phyloP scores from a whole-genome alignment of 2,888 invertebrate genomes.

The Panzeria rudis region DNA sequence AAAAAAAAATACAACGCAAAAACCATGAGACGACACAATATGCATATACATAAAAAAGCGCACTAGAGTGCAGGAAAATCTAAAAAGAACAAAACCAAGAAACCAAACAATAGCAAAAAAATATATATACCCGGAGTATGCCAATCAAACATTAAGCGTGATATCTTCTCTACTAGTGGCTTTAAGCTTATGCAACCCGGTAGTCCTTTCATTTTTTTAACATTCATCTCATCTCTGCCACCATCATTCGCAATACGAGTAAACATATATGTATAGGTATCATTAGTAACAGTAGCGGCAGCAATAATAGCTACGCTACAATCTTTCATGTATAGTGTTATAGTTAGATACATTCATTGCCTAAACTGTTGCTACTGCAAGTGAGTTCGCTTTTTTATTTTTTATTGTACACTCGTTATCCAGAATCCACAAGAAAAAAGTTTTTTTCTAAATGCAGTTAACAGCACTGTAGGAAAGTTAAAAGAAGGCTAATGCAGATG shows the following conservation, averaged over 20 bases:
- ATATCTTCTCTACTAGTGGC: constrained; percentile 4
- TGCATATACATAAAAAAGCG: constrained; percentile 8
- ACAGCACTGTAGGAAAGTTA: neutral
- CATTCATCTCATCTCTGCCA: constrained; percentile 28
- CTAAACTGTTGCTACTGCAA: neutral
- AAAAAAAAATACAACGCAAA: constrained; percentile 30
- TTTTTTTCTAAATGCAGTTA: neutral
- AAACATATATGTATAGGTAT: neutral
- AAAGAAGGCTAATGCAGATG: neutral
- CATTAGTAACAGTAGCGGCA: neutral
- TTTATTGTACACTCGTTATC: constrained; percentile 14
- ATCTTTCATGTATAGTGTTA: neutral
- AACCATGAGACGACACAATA: constrained; percentile 28
- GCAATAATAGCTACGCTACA: neutral
- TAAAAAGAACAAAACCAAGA: constrained; percentile 18
- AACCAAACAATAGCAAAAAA: constrained; percentile 9
- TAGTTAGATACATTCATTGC: neutral
- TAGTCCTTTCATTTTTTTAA: constrained; percentile 52
- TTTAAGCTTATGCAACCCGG: constrained; percentile 40
- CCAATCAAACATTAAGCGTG: constrained; percentile 35
- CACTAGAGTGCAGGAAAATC: constrained; percentile 40
- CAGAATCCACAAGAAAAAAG: constrained; percentile 10
- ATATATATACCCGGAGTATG: neutral
- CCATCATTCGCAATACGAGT: neutral
- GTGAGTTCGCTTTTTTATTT: constrained; percentile 7